A percentile compares a stretch with the other conserved stretches of the same genome.
Evolutionary conservation across 2,888 invertebrate genomes (phyloP).

Genomic region (Bombyx huttoni): DNA sequence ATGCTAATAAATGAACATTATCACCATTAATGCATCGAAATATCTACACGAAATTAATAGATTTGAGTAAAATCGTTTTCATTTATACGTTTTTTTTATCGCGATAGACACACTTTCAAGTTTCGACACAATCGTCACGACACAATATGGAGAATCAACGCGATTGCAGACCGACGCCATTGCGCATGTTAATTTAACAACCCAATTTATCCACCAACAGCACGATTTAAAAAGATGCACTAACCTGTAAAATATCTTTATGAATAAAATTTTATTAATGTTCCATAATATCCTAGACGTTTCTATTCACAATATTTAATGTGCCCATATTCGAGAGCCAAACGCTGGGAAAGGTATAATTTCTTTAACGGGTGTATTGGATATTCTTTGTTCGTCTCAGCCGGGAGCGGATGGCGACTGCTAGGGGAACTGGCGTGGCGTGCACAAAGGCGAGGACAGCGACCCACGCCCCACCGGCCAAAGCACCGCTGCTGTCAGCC

Average conservation of each 20-base stretch:
- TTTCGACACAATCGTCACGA: background rate
- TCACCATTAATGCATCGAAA: no score
- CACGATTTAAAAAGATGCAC: constrained; percentile 2
- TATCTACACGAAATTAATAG: no score
- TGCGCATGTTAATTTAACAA: constrained; percentile 11
- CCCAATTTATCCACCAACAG: constrained; percentile 1
- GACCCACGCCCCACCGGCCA: constrained; percentile 36
- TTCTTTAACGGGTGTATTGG: background rate
- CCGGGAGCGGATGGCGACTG: constrained; percentile 38
- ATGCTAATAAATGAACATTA: no score
- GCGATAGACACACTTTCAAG: background rate
- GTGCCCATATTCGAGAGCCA: constrained; percentile 6
- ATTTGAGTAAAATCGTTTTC: no score
- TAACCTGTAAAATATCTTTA: constrained; percentile 4
- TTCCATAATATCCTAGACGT: constrained; percentile 1
- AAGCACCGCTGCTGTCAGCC: constrained; percentile 18
- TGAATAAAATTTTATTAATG: background rate
- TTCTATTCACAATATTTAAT: constrained; percentile 2
- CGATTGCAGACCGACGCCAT: constrained; percentile 19
- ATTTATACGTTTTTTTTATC: no score
- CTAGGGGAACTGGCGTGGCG: constrained; percentile 16
- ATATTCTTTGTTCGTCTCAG: constrained; percentile 29
- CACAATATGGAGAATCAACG: background rate
- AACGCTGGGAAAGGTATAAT: constrained; percentile 12
- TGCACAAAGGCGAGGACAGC: constrained; percentile 23